Base-by-base conservation (phyloP, 2,113 vertebrate species). In the Archocentrus centrarchus region DNA sequence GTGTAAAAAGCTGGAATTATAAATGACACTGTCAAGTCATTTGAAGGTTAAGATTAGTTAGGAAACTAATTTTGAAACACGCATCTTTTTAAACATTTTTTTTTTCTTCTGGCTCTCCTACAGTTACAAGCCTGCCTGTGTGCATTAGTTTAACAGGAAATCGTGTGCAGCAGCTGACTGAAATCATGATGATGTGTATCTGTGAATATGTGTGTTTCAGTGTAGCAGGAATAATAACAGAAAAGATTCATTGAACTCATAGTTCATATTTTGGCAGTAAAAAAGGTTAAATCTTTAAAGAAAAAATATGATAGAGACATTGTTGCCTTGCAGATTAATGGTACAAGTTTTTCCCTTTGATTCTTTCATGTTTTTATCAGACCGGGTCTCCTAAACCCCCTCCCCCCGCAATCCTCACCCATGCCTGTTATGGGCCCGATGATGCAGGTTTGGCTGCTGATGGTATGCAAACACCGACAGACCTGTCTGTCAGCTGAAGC, bases 401-500 rank as follows among this genome's bases (percentile, higher is more conserved):
- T 24, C 24, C 2, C 17, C 6, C 6, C 1, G 3, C 1, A 2
- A n/a, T n/a, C 55, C 20, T 32, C 66, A 8, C 24, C 24, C 30
- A 18, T 73, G 47, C 17, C 53, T 24, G 55, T 2, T 70, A 82
- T 58, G 62, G 20, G 24, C 30, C 13, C 53, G 44, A 39, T 53
- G 82, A 11, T 75, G 79, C 37, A 44, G 10, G 32, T 75, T 37
- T 78, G 13, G 37, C 39, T 32, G 32, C 7, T 37, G 1, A 61
- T 30, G 60, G 30, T 35, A 60, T 20, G 55, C 39, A 59, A 20
- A 50, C n/a, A 57, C 57, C 75, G 59, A 84, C 24, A 64, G 35
- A 81, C 83, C 81, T 59, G 90, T 83, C 79, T 37, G 75, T 87
- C 85, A 59, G 24, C 75, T 62, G 68, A 50, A 80, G 82, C 85